Conservation (phyloP, 2,113 vertebrate genomes). For the Tachysurus fulvidraco region DNA sequence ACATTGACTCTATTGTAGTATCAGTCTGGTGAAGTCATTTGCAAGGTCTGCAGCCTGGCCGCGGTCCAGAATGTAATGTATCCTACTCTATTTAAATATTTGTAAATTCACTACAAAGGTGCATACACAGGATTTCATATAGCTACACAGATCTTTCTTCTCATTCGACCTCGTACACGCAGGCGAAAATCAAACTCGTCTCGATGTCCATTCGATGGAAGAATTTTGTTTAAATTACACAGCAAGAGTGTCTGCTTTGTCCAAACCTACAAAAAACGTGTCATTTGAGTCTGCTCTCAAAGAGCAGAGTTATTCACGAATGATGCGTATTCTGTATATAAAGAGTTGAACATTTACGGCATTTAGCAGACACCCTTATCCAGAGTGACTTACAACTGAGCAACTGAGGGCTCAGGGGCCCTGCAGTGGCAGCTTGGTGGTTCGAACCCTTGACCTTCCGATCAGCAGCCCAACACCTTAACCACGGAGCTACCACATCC, state of each 20-base stretch:
- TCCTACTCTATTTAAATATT: not conserved
- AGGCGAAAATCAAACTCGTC: not conserved
- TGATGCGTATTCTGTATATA: not conserved
- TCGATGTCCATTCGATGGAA: not conserved
- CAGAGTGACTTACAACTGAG: too few relatives aligned
- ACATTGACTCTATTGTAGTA: not conserved
- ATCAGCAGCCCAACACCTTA: too few relatives aligned
- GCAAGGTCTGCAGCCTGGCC: not conserved
- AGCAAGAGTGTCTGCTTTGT: not conserved
- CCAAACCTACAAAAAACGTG: not conserved
- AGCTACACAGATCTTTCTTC: not conserved
- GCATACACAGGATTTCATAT: not conserved
- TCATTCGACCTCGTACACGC: not conserved
- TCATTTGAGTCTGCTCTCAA: not conserved
- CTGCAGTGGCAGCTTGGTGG: too few relatives aligned
- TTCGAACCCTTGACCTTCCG: too few relatives aligned
- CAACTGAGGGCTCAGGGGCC: too few relatives aligned
- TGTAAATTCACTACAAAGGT: not conserved
- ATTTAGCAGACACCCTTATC: too few relatives aligned
- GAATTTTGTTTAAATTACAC: not conserved
- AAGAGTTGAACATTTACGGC: too few relatives aligned
- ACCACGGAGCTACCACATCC: too few relatives aligned
- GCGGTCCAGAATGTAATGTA: not conserved
- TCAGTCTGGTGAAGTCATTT: not conserved
- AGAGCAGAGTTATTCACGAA: not conserved